Percentiles rank a stretch among this genome's conserved stretches.
phyloP scores from a whole-genome alignment of 2,113 vertebrate species.

The Mystacornis crossleyi region DNA sequence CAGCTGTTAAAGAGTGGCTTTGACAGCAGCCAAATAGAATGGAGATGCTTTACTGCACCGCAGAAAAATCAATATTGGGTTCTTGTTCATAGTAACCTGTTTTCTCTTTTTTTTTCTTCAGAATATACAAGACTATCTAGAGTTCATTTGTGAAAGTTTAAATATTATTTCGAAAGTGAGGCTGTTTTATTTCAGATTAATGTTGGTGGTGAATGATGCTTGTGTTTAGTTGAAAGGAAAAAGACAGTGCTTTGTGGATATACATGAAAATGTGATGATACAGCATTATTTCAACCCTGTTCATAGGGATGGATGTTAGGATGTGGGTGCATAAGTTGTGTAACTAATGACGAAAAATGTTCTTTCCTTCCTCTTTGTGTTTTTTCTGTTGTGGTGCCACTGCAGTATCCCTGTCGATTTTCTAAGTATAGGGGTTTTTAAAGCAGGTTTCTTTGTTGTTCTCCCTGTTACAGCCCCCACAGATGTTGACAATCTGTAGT shows the following conservation, averaged over 20 bases:
- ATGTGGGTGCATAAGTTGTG: neutral
- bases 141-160: slow-evolving; percentile 71
- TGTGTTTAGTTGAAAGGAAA: neutral
- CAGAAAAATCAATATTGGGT: slow-evolving; percentile 95
- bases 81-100: slow-evolving; percentile 90
- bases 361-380: neutral
- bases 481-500: slow-evolving; percentile 57
- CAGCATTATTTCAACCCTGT: neutral
- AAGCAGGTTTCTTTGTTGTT: slow-evolving; percentile 53
- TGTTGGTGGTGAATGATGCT: neutral
- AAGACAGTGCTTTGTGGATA: neutral
- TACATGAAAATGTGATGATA: neutral
- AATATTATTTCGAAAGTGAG: slow-evolving; percentile 65
- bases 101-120: slow-evolving; percentile 78
- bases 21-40: slow-evolving; percentile 95
- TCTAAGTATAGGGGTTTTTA: neutral
- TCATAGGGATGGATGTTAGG: neutral
- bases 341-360: neutral
- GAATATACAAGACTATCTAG: slow-evolving; percentile 76
- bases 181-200: slow-evolving; percentile 41
- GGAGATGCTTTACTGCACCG: slow-evolving; percentile 86
- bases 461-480: slow-evolving; percentile 58
- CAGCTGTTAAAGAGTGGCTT: slow-evolving; percentile 96
- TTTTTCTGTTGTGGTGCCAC: neutral
- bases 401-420: neutral